These are phyloP conservation scores for Setophaga coronata DNA, from an alignment of 2,113 vertebrate species.

Conservation along the genomic window DNA sequence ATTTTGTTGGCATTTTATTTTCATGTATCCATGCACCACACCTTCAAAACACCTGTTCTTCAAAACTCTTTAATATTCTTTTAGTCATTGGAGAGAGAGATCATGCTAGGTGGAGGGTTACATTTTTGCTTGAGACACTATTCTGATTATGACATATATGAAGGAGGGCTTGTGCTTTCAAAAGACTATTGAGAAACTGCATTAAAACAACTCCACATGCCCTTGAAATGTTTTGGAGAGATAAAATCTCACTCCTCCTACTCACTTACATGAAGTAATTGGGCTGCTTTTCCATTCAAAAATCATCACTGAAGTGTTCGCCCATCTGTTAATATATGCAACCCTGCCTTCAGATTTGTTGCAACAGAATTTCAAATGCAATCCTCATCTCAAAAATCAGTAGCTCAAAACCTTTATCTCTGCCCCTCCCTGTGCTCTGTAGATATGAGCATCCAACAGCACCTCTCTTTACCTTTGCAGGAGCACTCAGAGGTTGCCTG, in stretches of 20 bases:
- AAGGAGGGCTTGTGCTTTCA: background rate
- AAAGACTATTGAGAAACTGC: constrained; percentile 14
- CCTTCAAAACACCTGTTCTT: background rate
- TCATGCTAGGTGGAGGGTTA: background rate
- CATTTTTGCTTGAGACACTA: background rate
- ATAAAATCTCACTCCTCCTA: constrained; percentile 3
- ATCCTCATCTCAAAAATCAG: background rate
- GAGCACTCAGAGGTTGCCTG: fast-evolving
- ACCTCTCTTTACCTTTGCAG: background rate
- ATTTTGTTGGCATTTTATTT: background rate
- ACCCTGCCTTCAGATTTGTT: background rate
- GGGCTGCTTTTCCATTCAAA: background rate
- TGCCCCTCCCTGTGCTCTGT: background rate
- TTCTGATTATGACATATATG: background rate
- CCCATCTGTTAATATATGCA: background rate
- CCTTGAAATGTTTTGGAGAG: background rate
- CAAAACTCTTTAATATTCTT: background rate
- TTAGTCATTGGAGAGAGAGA: background rate
- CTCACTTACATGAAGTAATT: background rate
- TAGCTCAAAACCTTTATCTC: background rate
- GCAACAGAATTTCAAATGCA: background rate
- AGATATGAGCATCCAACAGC: background rate
- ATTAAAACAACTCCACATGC: background rate
- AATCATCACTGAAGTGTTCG: background rate
- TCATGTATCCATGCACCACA: background rate